Base-by-base conservation (phyloP, 2,113 vertebrate species). In the Sander lucioperca region DNA sequence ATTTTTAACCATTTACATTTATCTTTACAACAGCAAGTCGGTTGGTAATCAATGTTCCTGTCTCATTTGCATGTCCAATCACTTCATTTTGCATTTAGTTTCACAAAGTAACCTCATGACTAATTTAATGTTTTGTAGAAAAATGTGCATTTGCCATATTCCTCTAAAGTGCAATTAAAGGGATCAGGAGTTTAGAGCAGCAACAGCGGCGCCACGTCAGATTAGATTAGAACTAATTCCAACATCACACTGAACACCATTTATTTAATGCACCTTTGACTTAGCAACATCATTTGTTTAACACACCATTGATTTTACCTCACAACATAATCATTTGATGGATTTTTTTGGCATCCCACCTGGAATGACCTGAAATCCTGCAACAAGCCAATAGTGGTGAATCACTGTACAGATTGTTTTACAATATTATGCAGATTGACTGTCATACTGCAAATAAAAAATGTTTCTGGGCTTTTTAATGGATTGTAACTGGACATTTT, bases 211-310 rank as follows among this genome's bases (percentile, higher is more conserved):
- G 54, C 68, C 65, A 76, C 78, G 84, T 91, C 86, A 61, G 82
- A 85, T 91, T 84, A 91, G 86, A 94, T 94, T 91, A 91, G 70
- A 80, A 74, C 77, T 74, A 85, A 87, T 89, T 82, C 71, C 83
- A 82, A 62, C 87, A 82, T 79, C 71, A 74, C 78, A 76, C 72
- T 86, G 73, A 88, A 91, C 87, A 79, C 62, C 63, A 39, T 83
- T 76, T 83, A 84, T 66, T 86, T 69, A 77, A 83, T 81, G 59
- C 73, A 69, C 63, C 75, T 77, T 86, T 64, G 64, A 85, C 25
- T 81, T 77, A 87, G 86, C 91, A 84, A 81, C 87, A 85, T 81
- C 45, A 86, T 92, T 89, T 89, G 89, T 91, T 91, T 88, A 91
- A 85, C 62, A 77, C 67, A 3, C 64, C 67, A 92, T 91, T 88